Conservation (phyloP, 2,797 vertebrate genomes). For the Poecilia wingei region DNA sequence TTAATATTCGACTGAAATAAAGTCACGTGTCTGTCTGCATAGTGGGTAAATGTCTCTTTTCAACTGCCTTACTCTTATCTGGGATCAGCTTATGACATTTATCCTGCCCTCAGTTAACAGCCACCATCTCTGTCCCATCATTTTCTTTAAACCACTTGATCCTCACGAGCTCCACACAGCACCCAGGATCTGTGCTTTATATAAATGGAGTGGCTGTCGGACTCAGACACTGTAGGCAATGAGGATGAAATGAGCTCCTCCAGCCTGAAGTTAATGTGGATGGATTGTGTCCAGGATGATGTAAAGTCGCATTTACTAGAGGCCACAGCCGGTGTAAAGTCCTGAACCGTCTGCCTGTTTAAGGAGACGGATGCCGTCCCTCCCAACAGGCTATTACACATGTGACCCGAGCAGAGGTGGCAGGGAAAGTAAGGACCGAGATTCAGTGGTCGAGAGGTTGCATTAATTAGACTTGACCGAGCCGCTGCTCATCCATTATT, state of each 20-base stretch:
- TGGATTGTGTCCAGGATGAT: constrained; percentile 67
- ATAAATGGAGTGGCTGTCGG: constrained; percentile 61
- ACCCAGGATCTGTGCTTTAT: constrained; percentile 43
- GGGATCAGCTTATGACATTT: constrained; percentile 60
- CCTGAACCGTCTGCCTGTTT: constrained; percentile 51
- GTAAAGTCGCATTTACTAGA: constrained; percentile 58
- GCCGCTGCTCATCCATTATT: constrained; percentile 66
- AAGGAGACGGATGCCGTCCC: constrained; percentile 47
- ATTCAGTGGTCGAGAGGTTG: constrained; percentile 51
- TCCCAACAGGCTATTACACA: constrained; percentile 52
- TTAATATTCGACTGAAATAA: background rate
- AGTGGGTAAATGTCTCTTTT: background rate
- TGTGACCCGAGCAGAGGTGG: constrained; percentile 50
- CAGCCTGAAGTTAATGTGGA: constrained; percentile 70
- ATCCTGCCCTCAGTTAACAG: constrained; percentile 62
- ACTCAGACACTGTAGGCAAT: constrained; percentile 46
- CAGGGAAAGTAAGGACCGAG: constrained; percentile 24
- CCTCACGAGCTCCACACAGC: constrained; percentile 34
- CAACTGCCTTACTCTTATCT: constrained; percentile 28
- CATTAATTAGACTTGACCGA: constrained; percentile 66
- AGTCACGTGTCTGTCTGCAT: background rate
- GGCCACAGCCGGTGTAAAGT: constrained; percentile 44
- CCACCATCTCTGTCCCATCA: constrained; percentile 47
- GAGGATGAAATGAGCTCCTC: constrained; percentile 65
- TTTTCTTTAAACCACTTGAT: constrained; percentile 63